Evolutionary conservation across 37 sponge, comb jelly and placozoan species (phyloP).

Genomic region (Oscarella lobularis): DNA sequence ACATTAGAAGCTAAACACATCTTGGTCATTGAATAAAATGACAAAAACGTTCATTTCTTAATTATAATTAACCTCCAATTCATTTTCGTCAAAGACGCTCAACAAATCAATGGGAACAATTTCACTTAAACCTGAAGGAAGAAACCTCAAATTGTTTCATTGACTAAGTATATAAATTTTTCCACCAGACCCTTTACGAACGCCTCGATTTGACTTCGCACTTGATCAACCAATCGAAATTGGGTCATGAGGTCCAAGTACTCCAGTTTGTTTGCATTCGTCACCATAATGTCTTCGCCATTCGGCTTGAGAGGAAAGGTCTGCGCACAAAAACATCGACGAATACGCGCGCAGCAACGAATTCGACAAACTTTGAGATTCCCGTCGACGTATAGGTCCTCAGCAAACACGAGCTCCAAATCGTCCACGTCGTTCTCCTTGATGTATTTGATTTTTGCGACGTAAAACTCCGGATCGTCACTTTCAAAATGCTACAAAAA

Average conservation of each 20-base stretch:
- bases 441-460: constrained; percentile 70
- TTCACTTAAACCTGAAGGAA: constrained; percentile 59
- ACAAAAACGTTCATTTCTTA: too few species aligned
- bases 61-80: constrained; percentile 75
- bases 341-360: neutral
- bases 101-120: constrained; percentile 67
- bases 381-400: constrained; percentile 44
- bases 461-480: constrained; percentile 81
- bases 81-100: constrained; percentile 92
- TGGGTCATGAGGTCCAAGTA: constrained; percentile 75
- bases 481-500: constrained; percentile 61
- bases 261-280: constrained; percentile 70
- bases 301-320: constrained; percentile 52
- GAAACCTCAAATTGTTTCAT: neutral
- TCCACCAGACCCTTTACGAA: constrained; percentile 60
- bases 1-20: constrained; percentile 81
- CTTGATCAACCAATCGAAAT: constrained; percentile 38
- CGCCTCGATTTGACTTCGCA: constrained; percentile 58
- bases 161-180: too few species aligned
- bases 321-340: constrained; percentile 15
- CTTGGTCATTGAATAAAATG: too few species aligned
- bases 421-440: constrained; percentile 69
- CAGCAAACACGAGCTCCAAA: constrained; percentile 76
- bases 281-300: constrained; percentile 69
- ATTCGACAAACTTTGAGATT: neutral